These are phyloP conservation scores for human (Homo sapiens) DNA, from an alignment of 2,113 vertebrate species.

Conservation along the genomic window GRCh38 chr4:146913501-146914000, in stretches of 20 bases:
- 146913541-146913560: not conserved
- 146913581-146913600: not conserved
- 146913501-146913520: not conserved
- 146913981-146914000: not conserved
- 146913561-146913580: not conserved
- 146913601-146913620: not conserved
- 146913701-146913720: not conserved
- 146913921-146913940: not conserved
- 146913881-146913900: not conserved
- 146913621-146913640: not conserved
- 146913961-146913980: not conserved
- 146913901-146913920: constrained; percentile 27
- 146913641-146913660: not conserved
- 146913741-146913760: not conserved
- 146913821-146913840: not conserved
- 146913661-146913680: not conserved
- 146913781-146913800: not conserved
- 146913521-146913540: not conserved
- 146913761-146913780: not conserved
- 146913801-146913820: not conserved
- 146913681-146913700: not conserved
- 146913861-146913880: not conserved
- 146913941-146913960: constrained; percentile 24
- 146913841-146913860: constrained; percentile 5
- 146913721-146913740: not conserved